Conservation (phyloP, 2,113 vertebrate species). For the Petromus typicus region DNA sequence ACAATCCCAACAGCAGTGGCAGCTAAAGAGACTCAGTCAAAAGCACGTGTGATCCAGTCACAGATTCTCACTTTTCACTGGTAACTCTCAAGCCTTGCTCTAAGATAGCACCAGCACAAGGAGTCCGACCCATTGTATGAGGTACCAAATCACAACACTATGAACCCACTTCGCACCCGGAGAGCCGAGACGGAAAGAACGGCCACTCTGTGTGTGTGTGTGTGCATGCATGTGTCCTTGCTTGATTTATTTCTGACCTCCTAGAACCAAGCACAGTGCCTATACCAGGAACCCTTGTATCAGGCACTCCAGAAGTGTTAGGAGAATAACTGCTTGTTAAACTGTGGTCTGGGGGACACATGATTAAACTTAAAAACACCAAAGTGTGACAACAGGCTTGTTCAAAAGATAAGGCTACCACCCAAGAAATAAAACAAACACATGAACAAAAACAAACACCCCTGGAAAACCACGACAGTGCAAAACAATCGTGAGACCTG, state of each 20-base stretch:
- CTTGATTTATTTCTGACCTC: not conserved
- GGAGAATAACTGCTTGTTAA: not conserved
- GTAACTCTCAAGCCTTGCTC: not conserved
- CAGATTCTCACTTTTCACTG: not conserved
- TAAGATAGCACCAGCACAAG: not conserved
- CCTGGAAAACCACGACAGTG: not conserved
- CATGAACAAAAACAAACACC: not conserved
- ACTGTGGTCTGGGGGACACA: not conserved
- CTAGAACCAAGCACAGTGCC: not conserved
- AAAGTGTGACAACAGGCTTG: not conserved
- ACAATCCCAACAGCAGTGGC: not conserved
- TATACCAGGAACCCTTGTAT: not conserved
- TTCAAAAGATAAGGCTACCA: not conserved
- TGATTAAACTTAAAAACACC: not conserved
- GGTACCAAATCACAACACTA: not conserved
- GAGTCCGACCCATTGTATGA: not conserved
- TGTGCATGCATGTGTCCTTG: not conserved
- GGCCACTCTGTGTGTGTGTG: rapidly evolving
- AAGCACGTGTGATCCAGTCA: not conserved
- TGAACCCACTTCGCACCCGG: too few relatives aligned
- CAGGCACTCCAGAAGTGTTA: not conserved
- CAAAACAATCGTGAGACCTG: rapidly evolving
- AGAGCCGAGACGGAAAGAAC: not conserved
- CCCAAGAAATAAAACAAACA: not conserved
- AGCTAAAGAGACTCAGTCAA: not conserved